Base-by-base conservation (phyloP, 2,888 invertebrate genomes). In the Ethmia dodecea region DNA sequence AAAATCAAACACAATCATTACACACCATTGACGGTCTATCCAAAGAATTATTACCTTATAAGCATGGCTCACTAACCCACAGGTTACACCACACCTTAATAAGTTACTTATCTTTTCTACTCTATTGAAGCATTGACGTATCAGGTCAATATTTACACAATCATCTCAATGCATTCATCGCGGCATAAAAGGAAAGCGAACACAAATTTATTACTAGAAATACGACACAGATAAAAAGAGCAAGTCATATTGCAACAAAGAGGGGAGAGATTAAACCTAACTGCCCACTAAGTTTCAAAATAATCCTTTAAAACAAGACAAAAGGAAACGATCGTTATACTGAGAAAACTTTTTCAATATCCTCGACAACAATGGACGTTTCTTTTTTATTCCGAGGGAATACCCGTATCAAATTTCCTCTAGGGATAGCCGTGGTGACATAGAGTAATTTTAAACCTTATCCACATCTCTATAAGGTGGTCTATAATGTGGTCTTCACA, bases 271-370 rank as follows among this genome's bases (percentile, higher is more conserved):
- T 65, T 71, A 65, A 60, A 64, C 55, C 49, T 47, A 57, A 41
- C 64, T 62, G 52, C 59, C 55, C 61, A 66, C 66, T 55, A 69
- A 72, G 63, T 71, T 67, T 65, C 48, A 44, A 63, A 70, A 39
- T 60, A 63, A 72, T 74, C 70, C 65, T 63, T 64, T 61, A 58
- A 72, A 68, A 73, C 55, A 65, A 76, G 52, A 68, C 60, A 74
- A 74, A 75, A 71, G 55, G 46, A 59, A 55, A 51, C 52, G 53
- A 57, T 60, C 65, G 60, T 60, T 62, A 62, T 57, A 55, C 47
- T 45, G 55, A 52, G 59, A 60, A 72, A 80, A 75, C 70, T 78
- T 80, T 81, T 76, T 73, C 72, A 79, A 78, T 81, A 77, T 74
- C 45, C 49, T 51, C 55, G 48, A 60, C 57, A 74, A 83, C 78